Evolutionary conservation across 2,888 invertebrate genomes (phyloP).

Genomic region (Doris montereyensis): DNA sequence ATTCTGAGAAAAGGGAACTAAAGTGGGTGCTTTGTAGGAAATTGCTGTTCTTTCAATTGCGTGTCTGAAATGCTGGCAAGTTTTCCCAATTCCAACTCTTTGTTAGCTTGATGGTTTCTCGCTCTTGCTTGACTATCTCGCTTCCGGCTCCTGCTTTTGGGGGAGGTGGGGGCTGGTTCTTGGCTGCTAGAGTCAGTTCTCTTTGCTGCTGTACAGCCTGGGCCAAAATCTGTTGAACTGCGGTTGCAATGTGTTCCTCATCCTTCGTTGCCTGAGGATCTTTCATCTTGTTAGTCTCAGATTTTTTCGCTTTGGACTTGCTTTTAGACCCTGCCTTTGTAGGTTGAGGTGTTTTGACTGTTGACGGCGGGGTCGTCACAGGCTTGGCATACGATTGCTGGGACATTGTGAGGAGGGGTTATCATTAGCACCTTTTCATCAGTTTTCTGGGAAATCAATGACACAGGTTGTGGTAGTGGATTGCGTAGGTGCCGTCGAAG

Average conservation of each 20-base stretch:
- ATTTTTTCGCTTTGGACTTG: slow-evolving; percentile 38
- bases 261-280: slow-evolving; percentile 32
- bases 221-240: slow-evolving; percentile 39
- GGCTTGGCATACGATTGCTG: too few species aligned
- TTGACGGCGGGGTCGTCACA: not conserved
- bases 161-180: slow-evolving; percentile 37
- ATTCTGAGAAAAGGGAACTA: too few species aligned
- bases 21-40: too few species aligned
- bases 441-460: too few species aligned
- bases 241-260: slow-evolving; percentile 38
- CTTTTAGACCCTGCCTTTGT: slow-evolving; percentile 10
- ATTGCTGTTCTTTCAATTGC: too few species aligned
- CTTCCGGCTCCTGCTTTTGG: slow-evolving; percentile 39
- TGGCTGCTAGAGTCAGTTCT: slow-evolving; percentile 36
- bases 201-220: slow-evolving; percentile 40
- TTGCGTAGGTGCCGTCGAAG: too few species aligned
- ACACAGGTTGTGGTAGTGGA: too few species aligned
- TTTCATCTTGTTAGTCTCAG: slow-evolving; percentile 31
- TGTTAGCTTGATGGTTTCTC: not conserved
- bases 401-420: too few species aligned
- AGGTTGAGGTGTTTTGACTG: too few species aligned
- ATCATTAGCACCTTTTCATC: too few species aligned
- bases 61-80: slow-evolving; percentile 36
- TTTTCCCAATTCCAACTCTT: slow-evolving; percentile 38
- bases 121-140: slow-evolving; percentile 18